phyloP scores from a whole-genome alignment of 2,797 vertebrate species.

The Natrix natrix region DNA sequence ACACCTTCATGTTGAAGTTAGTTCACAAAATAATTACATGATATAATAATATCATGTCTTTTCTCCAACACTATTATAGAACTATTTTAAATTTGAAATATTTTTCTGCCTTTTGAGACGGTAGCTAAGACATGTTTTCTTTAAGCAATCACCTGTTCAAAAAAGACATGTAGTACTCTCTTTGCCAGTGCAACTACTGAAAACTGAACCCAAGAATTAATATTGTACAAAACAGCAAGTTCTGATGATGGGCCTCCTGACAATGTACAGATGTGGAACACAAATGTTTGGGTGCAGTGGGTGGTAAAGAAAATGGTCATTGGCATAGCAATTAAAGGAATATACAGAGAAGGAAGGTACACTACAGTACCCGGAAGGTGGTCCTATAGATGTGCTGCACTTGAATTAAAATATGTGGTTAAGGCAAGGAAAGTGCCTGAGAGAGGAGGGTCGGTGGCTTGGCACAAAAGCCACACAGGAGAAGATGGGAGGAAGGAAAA shows the following conservation, averaged over 20 bases:
- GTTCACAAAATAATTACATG: background rate
- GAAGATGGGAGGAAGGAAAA: background rate
- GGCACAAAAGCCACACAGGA: background rate
- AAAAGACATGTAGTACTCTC: background rate
- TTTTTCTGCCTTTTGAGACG: background rate
- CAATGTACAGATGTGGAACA: background rate
- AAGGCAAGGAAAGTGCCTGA: background rate
- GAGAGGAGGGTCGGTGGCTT: background rate
- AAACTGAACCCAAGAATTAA: background rate
- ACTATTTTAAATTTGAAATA: background rate
- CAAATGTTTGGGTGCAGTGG: background rate
- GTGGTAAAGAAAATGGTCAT: background rate
- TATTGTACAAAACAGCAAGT: background rate
- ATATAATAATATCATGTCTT: background rate
- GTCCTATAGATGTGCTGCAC: background rate
- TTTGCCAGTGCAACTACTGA: background rate
- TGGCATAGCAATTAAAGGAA: background rate
- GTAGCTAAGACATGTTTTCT: background rate
- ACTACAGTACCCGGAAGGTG: background rate
- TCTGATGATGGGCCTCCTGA: background rate
- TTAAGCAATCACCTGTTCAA: background rate
- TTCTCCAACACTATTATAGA: background rate
- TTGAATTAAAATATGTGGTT: background rate
- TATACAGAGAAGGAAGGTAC: background rate
- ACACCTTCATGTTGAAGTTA: background rate